Evolutionary conservation across 1,140 invertebrate genomes (phyloP).

Genomic region (Drosophila athabasca): DNA sequence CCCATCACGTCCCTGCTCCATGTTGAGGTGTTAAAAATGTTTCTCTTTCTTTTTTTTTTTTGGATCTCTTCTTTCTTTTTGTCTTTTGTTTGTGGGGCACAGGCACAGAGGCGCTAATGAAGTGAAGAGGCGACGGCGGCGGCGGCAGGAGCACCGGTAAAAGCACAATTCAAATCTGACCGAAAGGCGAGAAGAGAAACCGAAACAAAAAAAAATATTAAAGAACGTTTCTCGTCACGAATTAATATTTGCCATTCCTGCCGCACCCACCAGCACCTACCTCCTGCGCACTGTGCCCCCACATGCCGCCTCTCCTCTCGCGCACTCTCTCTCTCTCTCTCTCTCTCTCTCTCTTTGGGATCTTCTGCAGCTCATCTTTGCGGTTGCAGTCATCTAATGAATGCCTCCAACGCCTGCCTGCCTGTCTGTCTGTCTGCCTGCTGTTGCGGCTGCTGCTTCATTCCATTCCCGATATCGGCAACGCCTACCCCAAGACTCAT

Average conservation of each 20-base stretch:
- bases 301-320: background rate
- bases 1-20: conserved; percentile 61
- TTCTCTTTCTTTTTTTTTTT: conserved; percentile 9
- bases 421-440: background rate
- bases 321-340: no score
- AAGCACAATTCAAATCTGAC: conserved; percentile 42
- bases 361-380: no score
- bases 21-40: conserved; percentile 67
- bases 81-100: background rate
- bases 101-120: conserved; percentile 60
- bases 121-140: conserved; percentile 31
- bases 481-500: conserved; percentile 69
- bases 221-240: conserved; percentile 60
- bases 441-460: conserved; percentile 36
- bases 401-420: conserved; percentile 68
- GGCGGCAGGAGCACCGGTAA: background rate
- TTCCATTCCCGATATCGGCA: conserved; percentile 68
- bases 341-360: background rate
- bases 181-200: conserved; percentile 11
- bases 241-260: conserved; percentile 60
- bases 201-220: conserved; percentile 37
- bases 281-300: no score
- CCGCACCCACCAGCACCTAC: background rate
- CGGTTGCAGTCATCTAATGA: conserved; percentile 55
- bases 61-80: background rate